phyloP scores from a whole-genome alignment of 2,797 vertebrate species.

The Paedocypris micromegethes region DNA sequence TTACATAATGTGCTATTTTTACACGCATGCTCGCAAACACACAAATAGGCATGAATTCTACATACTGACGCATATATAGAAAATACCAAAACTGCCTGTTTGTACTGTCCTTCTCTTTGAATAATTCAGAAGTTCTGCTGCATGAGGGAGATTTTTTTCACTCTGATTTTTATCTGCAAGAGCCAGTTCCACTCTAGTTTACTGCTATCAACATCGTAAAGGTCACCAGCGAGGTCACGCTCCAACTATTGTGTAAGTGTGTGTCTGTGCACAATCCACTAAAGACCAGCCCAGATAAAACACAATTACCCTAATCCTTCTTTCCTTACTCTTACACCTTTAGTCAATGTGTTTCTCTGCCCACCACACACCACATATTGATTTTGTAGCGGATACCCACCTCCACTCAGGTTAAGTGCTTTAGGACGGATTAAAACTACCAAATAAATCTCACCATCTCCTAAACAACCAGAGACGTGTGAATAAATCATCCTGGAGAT shows the following conservation, averaged over 20 bases:
- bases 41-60: no score
- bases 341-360: conserved; percentile 35
- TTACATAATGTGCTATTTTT: no score
- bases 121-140: conserved; percentile 28
- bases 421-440: conserved; percentile 38
- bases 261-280: conserved; percentile 31
- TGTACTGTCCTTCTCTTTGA: conserved; percentile 4
- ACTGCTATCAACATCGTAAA: conserved; percentile 28
- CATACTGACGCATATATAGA: no score
- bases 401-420: conserved; percentile 42
- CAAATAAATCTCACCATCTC: conserved; percentile 31
- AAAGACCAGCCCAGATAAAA: conserved; percentile 37
- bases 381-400: conserved; percentile 35
- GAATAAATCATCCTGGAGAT: conserved; percentile 16
- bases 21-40: no score
- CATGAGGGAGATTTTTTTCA: not conserved
- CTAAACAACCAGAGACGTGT: conserved; percentile 9
- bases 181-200: conserved; percentile 28
- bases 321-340: conserved; percentile 29
- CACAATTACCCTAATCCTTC: conserved; percentile 40
- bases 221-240: conserved; percentile 28
- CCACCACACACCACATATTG: conserved; percentile 38
- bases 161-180: conserved; percentile 34
- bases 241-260: conserved; percentile 5
- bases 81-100: no score